A percentile compares a stretch with the other conserved stretches of the same genome.
Conservation (phyloP, 1,140 invertebrate genomes). For the Globodera rostochiensis region DNA sequence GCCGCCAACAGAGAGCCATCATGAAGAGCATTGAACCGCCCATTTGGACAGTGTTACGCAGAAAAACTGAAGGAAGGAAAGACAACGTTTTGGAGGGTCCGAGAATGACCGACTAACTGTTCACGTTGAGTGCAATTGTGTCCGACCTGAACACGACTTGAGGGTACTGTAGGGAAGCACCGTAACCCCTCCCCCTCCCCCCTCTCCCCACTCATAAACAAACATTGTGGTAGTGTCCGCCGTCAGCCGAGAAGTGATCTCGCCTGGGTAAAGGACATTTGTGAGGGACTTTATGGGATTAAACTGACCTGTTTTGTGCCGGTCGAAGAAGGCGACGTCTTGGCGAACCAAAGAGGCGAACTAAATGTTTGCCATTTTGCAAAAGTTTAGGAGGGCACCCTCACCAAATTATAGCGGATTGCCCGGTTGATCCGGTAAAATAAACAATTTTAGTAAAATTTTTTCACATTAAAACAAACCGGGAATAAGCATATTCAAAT, state of each 20-base stretch:
- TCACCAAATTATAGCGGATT: constrained; percentile 32
- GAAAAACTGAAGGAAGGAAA: constrained; percentile 41
- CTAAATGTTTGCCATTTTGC: constrained; percentile 2
- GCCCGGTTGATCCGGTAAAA: constrained; percentile 39
- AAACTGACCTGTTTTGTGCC: constrained; percentile 41
- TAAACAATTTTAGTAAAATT: not conserved
- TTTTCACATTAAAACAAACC: not conserved
- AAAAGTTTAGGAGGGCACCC: not conserved
- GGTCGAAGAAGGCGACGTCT: constrained; percentile 50
- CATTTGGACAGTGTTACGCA: constrained; percentile 61
- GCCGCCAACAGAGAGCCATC: constrained; percentile 66
- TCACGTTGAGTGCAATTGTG: constrained; percentile 38
- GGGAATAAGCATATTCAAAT: constrained; percentile 51
- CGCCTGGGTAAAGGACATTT: constrained; percentile 32
- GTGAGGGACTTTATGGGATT: not conserved
- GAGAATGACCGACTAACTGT: constrained; percentile 10
- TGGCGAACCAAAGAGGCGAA: constrained; percentile 36
- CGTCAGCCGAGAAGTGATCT: constrained; percentile 52
- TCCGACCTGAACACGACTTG: constrained; percentile 10
- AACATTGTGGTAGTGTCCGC: constrained; percentile 43
- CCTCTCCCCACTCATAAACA: not conserved
- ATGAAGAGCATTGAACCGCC: constrained; percentile 66
- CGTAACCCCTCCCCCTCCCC: no score
- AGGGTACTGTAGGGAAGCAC: not conserved
- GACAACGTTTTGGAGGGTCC: not conserved